Percentiles rank a stretch among this genome's conserved stretches.
phyloP scores from a whole-genome alignment of 2,113 vertebrate species.

The Grallaria varia region DNA sequence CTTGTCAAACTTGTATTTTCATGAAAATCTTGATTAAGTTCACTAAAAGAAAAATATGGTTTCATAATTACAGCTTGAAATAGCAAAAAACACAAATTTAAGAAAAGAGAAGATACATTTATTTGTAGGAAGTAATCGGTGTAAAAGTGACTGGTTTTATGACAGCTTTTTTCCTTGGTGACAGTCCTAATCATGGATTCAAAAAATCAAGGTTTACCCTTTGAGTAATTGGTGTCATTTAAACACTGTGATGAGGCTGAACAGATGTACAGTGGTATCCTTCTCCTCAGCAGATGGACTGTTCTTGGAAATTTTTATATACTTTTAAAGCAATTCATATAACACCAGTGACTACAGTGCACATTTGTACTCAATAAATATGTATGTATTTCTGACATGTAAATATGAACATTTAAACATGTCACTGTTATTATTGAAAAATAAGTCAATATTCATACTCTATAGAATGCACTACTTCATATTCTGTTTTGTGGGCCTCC shows the following conservation, averaged over 20 bases:
- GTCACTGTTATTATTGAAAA: not conserved
- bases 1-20: constrained; percentile 40
- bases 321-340: not conserved
- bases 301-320: not conserved
- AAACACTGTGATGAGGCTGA: not conserved
- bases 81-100: not conserved
- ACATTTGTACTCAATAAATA: not conserved
- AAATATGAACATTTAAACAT: not conserved
- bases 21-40: constrained; percentile 13
- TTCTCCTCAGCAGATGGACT: not conserved
- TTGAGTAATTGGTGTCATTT: not conserved
- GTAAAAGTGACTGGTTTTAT: not conserved
- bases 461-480: not conserved
- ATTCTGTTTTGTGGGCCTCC: not conserved
- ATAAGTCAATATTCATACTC: not conserved
- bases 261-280: not conserved
- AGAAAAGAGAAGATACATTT: not conserved
- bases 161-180: not conserved
- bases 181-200: not conserved
- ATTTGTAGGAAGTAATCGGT: not conserved
- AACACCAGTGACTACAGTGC: not conserved
- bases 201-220: not conserved
- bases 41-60: not conserved
- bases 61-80: not conserved
- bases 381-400: not conserved